Conservation (phyloP, 1,140 invertebrate species). For the Diachasmimorpha longicaudata region DNA sequence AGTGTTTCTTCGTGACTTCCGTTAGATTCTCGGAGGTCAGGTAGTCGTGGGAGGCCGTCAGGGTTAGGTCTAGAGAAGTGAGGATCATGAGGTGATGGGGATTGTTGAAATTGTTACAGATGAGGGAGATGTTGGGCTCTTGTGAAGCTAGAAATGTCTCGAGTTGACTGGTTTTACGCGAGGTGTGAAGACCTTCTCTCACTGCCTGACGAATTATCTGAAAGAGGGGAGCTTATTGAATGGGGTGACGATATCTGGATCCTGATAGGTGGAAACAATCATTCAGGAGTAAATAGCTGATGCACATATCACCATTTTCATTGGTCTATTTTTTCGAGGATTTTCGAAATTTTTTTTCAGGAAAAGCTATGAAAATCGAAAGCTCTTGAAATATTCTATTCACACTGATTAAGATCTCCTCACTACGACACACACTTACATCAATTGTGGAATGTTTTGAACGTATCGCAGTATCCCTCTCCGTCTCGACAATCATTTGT, state of each 20-base stretch:
- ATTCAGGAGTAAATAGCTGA: too few relatives aligned
- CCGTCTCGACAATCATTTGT: constrained; percentile 28
- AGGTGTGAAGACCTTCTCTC: constrained; percentile 44
- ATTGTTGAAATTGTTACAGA: constrained; percentile 25
- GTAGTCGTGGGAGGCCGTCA: constrained; percentile 40
- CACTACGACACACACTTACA: too few relatives aligned
- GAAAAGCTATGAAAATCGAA: too few relatives aligned
- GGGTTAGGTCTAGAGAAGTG: constrained; percentile 44
- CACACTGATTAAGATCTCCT: too few relatives aligned
- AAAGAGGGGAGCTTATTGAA: neutral
- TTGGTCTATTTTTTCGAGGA: too few relatives aligned
- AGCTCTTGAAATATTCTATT: too few relatives aligned
- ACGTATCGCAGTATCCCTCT: constrained; percentile 15
- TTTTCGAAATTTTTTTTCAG: too few relatives aligned
- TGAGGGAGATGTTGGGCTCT: constrained; percentile 38
- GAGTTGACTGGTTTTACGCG: constrained; percentile 43
- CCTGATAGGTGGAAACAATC: too few relatives aligned
- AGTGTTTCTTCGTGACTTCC: constrained; percentile 47
- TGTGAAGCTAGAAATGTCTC: constrained; percentile 53
- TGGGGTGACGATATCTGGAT: too few relatives aligned
- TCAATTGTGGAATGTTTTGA: constrained; percentile 37
- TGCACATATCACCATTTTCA: too few relatives aligned
- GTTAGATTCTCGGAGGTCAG: constrained; percentile 39
- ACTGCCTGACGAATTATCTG: constrained; percentile 49
- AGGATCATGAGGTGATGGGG: constrained; percentile 46